phyloP scores from a whole-genome alignment of 2,797 vertebrate species.

The Gymnodraco acuticeps region DNA sequence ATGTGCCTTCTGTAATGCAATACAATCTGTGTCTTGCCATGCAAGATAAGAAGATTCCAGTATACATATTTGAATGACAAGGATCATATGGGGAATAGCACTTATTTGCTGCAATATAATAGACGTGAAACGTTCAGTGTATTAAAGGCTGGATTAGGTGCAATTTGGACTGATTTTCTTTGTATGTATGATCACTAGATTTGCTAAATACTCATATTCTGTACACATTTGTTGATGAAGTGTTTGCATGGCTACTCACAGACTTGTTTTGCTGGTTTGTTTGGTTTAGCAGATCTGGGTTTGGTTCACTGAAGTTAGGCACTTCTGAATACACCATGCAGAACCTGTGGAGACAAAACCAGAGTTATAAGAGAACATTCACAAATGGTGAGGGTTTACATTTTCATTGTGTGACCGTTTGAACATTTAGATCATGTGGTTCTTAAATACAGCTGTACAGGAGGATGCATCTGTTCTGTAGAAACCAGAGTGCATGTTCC shows the following conservation, averaged over 20 bases:
- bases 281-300: conserved; percentile 89
- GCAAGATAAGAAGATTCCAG: too few species aligned
- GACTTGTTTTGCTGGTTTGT: conserved; percentile 89
- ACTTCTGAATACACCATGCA: conserved; percentile 99
- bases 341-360: conserved; percentile 85
- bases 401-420: too few species aligned
- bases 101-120: background rate
- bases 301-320: conserved; percentile 99
- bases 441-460: too few species aligned
- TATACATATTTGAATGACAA: too few species aligned
- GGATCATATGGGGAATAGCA: background rate
- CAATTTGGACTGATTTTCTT: too few species aligned
- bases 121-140: background rate
- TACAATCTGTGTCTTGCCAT: too few species aligned
- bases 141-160: too few species aligned
- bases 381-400: background rate
- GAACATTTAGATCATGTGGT: too few species aligned
- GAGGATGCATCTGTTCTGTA: background rate
- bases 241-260: conserved; percentile 82
- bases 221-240: background rate
- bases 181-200: too few species aligned
- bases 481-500: background rate
- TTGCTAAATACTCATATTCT: too few species aligned
- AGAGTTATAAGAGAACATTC: background rate
- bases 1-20: too few species aligned